Percentiles rank a stretch among this genome's conserved stretches.
Conservation (phyloP, 1,140 invertebrate species). For the Melipona quadrifasciata region DNA sequence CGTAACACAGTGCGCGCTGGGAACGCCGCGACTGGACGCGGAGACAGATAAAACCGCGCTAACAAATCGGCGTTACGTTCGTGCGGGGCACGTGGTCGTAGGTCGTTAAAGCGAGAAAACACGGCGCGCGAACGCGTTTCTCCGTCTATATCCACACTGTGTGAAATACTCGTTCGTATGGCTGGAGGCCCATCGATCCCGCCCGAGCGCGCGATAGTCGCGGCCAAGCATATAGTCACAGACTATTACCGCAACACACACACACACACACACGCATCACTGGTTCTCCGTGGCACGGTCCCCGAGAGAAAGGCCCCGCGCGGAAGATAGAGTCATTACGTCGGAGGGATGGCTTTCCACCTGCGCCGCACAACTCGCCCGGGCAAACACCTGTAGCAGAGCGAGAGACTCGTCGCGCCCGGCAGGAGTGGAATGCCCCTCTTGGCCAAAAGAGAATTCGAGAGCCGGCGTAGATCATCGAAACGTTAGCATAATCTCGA, state of each 20-base stretch:
- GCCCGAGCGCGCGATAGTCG: conserved; percentile 53
- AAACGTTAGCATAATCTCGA: conserved; percentile 35
- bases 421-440: neutral
- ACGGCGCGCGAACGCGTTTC: conserved; percentile 47
- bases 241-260: conserved; percentile 57
- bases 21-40: neutral
- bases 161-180: conserved; percentile 41
- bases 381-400: conserved; percentile 44
- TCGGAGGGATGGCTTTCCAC: conserved; percentile 59
- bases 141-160: conserved; percentile 11
- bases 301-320: conserved; percentile 44
- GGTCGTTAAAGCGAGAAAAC: conserved; percentile 21
- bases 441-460: neutral
- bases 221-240: conserved; percentile 60
- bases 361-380: conserved; percentile 50
- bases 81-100: neutral
- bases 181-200: conserved; percentile 41
- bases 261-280: conserved; percentile 14
- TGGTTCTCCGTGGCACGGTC: conserved; percentile 55
- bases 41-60: conserved; percentile 28
- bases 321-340: conserved; percentile 64
- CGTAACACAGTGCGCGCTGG: neutral
- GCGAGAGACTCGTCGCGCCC: neutral
- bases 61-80: conserved; percentile 54
- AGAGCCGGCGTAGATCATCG: conserved; percentile 20